Evolutionary conservation across 2,797 vertebrate genomes (phyloP).

Genomic region (Pipistrellus pygmaeus): DNA sequence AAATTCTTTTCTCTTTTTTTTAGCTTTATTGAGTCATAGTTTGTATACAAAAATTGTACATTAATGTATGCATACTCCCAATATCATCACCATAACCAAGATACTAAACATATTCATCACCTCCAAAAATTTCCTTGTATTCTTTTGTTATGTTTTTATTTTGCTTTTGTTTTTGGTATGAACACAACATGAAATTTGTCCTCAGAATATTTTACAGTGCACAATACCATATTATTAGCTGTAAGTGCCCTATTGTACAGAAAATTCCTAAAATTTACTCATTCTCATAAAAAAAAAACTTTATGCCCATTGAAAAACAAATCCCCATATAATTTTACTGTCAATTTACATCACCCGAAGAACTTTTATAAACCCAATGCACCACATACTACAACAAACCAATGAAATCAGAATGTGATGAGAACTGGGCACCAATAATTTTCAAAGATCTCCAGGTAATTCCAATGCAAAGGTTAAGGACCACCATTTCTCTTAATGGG

Average conservation of each 20-base stretch:
- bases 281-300: neutral
- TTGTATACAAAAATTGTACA: neutral
- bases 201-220: neutral
- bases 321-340: neutral
- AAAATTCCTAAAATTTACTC: neutral
- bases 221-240: neutral
- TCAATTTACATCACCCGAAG: neutral
- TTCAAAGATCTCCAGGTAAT: neutral
- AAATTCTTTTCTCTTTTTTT: neutral
- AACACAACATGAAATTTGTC: neutral
- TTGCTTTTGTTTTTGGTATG: neutral
- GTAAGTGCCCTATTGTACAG: neutral
- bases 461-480: neutral
- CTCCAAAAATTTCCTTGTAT: neutral
- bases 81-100: neutral
- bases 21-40: neutral
- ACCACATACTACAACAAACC: fast-evolving
- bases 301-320: neutral
- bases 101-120: neutral
- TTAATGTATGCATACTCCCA: fast-evolving
- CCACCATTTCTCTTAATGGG: neutral
- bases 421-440: fast-evolving
- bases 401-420: neutral
- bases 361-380: neutral
- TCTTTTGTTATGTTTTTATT: neutral